These are phyloP conservation scores for Probosciger aterrimus DNA, from an alignment of 2,113 vertebrate genomes.

Conservation along the genomic window DNA sequence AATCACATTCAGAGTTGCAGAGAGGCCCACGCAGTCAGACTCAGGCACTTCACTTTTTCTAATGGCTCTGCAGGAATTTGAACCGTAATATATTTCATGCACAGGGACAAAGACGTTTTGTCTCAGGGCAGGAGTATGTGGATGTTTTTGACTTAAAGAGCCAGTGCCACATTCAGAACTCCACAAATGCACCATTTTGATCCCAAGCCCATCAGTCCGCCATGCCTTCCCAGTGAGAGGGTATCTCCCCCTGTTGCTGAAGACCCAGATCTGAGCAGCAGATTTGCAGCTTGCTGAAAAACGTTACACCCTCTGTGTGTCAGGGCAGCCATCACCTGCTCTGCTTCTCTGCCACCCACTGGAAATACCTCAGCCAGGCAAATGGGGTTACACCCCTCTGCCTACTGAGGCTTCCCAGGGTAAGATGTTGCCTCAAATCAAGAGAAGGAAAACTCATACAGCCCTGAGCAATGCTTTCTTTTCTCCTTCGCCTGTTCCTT, in stretches of 20 bases:
- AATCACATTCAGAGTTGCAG: not conserved
- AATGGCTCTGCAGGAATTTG: conserved; percentile 58
- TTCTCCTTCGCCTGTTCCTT: accelerated
- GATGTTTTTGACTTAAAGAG: conserved; percentile 53
- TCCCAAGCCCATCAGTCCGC: not conserved
- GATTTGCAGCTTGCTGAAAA: not conserved
- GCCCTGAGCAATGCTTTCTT: not conserved
- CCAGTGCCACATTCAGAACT: not conserved
- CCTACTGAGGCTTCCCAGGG: not conserved
- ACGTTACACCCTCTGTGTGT: not conserved
- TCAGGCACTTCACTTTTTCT: conserved; percentile 46
- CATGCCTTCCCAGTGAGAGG: not conserved
- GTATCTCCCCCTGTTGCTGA: not conserved
- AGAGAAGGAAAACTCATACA: not conserved
- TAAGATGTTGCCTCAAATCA: not conserved
- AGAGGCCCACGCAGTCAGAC: conserved; percentile 36
- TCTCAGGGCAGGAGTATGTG: conserved; percentile 24
- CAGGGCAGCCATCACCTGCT: not conserved
- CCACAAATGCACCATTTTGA: not conserved
- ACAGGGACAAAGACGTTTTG: conserved; percentile 61
- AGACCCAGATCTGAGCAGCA: not conserved
- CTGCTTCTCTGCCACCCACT: not conserved
- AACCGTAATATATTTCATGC: conserved; percentile 25
- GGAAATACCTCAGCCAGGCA: not conserved
- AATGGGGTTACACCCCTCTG: not conserved